A percentile compares a stretch with the other conserved stretches of the same genome.
Evolutionary conservation across 2,113 vertebrate species (phyloP).

Genomic region (Bambusicola thoracicus): DNA sequence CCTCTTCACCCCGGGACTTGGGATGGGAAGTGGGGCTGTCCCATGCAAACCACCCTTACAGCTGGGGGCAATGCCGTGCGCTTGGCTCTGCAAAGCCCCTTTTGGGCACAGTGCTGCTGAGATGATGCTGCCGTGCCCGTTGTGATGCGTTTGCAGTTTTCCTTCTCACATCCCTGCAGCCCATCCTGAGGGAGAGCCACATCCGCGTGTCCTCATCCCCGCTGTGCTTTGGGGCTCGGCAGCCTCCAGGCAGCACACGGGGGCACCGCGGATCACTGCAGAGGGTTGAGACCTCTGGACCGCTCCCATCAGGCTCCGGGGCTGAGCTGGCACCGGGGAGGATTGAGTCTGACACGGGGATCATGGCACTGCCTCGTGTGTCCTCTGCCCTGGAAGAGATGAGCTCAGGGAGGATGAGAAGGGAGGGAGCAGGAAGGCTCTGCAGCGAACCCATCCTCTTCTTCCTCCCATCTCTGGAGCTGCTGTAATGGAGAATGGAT

Average conservation of each 20-base stretch:
- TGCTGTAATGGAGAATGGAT: fast-evolving
- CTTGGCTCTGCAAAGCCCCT: background rate
- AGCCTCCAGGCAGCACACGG: background rate
- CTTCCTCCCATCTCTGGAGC: background rate
- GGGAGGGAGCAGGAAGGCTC: background rate
- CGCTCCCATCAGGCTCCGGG: slow-evolving; percentile 23
- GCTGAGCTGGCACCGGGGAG: slow-evolving; percentile 19
- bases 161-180: fast-evolving
- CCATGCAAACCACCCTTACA: fast-evolving
- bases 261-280: background rate
- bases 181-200: fast-evolving
- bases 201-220: fast-evolving
- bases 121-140: fast-evolving
- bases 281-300: slow-evolving; percentile 47
- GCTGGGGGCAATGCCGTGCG: fast-evolving
- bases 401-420: background rate
- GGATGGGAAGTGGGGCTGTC: background rate
- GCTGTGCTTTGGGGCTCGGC: background rate
- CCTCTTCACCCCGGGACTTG: background rate
- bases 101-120: fast-evolving
- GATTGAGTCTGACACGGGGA: slow-evolving; percentile 56
- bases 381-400: background rate
- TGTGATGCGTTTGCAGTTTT: fast-evolving
- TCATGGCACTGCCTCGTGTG: background rate
- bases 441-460: background rate